Evolutionary conservation across 2,797 vertebrate genomes (phyloP).

Genomic region (Carapus acus): DNA sequence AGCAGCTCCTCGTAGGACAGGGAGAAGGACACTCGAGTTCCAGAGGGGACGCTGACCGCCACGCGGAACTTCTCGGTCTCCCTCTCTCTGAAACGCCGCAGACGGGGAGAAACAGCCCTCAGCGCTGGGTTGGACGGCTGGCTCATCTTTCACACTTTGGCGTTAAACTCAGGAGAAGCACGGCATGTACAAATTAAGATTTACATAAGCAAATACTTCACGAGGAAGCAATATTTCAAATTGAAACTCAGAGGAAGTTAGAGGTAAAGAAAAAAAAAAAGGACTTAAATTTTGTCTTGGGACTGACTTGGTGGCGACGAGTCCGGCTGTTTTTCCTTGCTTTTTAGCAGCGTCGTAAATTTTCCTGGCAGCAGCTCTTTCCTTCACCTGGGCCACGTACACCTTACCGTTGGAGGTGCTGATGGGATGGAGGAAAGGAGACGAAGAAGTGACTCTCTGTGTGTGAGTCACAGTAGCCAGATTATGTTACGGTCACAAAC

Average conservation of each 20-base stretch:
- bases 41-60: slow-evolving; percentile 73
- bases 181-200: not conserved
- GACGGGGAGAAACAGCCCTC: slow-evolving; percentile 1
- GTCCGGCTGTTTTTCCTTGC: slow-evolving; percentile 79
- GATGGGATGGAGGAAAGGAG: slow-evolving; percentile 38
- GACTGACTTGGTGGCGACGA: slow-evolving; percentile 80
- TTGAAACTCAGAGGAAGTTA: not conserved
- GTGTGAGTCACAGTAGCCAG: slow-evolving; percentile 40
- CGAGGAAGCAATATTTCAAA: not conserved
- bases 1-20: slow-evolving; percentile 79
- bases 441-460: slow-evolving; percentile 49
- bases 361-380: slow-evolving; percentile 80
- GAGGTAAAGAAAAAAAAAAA: slow-evolving; percentile 7
- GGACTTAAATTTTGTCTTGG: not conserved
- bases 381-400: slow-evolving; percentile 79
- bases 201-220: not conserved
- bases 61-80: slow-evolving; percentile 82
- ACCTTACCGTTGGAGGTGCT: slow-evolving; percentile 75
- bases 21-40: slow-evolving; percentile 68
- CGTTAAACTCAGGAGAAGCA: not conserved
- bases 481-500: slow-evolving; percentile 50
- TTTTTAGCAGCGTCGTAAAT: slow-evolving; percentile 80
- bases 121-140: not conserved
- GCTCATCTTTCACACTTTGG: not conserved
- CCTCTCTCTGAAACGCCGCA: slow-evolving; percentile 63